Percentiles rank a stretch among this genome's conserved stretches.
Conservation (phyloP, 2,797 vertebrate genomes). For the Cephalopachus bancanus region DNA sequence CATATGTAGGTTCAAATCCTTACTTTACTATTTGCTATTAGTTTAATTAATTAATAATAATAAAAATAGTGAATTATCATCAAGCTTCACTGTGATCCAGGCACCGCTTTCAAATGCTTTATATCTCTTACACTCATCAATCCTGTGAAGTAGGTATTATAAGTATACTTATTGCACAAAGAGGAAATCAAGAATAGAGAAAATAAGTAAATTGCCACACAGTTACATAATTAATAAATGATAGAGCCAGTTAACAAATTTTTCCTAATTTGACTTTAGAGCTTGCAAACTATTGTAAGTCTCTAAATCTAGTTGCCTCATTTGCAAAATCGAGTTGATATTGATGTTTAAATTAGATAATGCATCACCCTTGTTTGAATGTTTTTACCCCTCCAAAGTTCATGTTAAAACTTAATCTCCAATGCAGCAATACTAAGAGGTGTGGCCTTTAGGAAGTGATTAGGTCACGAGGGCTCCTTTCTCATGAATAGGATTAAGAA, state of each 20-base stretch:
- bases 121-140: background rate
- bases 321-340: slow-evolving; percentile 8
- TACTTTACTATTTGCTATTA: background rate
- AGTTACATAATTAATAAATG: background rate
- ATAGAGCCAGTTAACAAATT: background rate
- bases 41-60: background rate
- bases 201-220: background rate
- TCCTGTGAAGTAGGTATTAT: background rate
- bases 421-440: background rate
- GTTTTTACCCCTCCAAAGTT: background rate
- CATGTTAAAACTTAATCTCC: background rate
- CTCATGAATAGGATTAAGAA: background rate
- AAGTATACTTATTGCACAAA: background rate
- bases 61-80: background rate
- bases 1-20: background rate
- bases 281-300: background rate
- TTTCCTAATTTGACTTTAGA: background rate
- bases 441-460: background rate
- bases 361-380: background rate
- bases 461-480: too few relatives aligned
- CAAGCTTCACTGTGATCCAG: background rate
- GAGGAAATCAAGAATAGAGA: background rate
- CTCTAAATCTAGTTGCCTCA: background rate
- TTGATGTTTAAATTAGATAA: background rate
- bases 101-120: background rate